Evolutionary conservation across 2,797 vertebrate genomes (phyloP).

Genomic region (Spinus olivaceus): DNA sequence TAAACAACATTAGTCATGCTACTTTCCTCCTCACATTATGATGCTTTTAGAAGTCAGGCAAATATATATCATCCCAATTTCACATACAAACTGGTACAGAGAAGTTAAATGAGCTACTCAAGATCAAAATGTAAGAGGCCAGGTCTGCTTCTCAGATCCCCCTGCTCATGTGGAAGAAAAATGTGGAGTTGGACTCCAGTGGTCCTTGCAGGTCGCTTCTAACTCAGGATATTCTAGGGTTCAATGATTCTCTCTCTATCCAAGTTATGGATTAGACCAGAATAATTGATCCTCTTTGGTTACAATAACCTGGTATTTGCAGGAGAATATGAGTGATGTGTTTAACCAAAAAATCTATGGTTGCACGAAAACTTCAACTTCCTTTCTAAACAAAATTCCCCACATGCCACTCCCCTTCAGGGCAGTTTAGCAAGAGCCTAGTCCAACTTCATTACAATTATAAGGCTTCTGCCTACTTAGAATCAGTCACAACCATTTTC

Average conservation of each 20-base stretch:
- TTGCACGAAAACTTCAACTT: not conserved
- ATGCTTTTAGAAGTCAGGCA: not conserved
- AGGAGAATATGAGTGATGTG: not conserved
- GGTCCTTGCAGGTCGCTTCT: not conserved
- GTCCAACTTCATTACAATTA: not conserved
- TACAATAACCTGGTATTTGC: not conserved
- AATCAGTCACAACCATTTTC: not conserved
- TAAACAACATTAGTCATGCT: slow-evolving; percentile 1
- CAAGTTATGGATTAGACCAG: not conserved
- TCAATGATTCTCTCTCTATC: not conserved
- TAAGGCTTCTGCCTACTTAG: not conserved
- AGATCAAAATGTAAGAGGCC: not conserved
- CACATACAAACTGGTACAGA: not conserved
- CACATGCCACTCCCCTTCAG: not conserved
- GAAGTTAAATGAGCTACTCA: not conserved
- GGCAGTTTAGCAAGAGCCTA: not conserved
- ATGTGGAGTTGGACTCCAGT: not conserved
- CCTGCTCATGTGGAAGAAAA: not conserved
- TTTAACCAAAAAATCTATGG: not conserved
- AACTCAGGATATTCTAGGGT: not conserved
- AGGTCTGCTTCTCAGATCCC: not conserved
- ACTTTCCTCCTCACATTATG: not conserved
- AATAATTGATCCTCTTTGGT: not conserved
- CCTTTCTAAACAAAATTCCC: not conserved
- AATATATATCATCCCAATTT: not conserved